These are phyloP conservation scores for Strigops habroptila DNA, from an alignment of 2,113 vertebrate species.

Conservation along the genomic window DNA sequence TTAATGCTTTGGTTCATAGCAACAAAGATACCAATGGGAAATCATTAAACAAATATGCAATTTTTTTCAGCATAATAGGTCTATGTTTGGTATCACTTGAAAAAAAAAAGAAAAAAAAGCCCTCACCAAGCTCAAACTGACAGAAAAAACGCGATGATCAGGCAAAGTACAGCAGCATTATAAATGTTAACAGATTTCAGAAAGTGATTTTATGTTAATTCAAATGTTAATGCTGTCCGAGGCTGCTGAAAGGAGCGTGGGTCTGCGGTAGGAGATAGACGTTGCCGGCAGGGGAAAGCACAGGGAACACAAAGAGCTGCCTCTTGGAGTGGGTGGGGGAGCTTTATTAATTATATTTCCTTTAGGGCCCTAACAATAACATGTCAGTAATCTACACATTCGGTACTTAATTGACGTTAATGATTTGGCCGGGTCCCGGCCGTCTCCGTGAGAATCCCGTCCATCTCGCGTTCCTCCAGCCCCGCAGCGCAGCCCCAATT, in stretches of 20 bases:
- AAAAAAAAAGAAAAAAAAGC: background rate
- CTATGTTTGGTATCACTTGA: background rate
- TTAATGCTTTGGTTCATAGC: constrained; percentile 64
- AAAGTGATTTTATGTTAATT: constrained; percentile 46
- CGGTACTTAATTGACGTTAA: constrained; percentile 44
- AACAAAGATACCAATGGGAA: constrained; percentile 67
- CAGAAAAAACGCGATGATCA: background rate
- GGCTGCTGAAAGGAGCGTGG: background rate
- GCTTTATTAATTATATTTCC: constrained; percentile 60
- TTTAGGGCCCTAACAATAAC: constrained; percentile 37
- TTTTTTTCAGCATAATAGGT: constrained; percentile 50
- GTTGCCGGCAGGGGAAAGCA: background rate
- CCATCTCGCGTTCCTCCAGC: background rate
- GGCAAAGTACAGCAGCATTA: background rate
- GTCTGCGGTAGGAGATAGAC: background rate
- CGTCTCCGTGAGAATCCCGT: background rate
- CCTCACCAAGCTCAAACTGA: background rate
- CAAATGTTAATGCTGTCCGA: constrained; percentile 16
- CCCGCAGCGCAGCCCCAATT: background rate
- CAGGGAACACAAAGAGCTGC: constrained; percentile 26
- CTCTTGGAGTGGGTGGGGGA: background rate
- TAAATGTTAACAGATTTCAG: constrained; percentile 30
- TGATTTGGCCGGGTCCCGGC: constrained; percentile 9
- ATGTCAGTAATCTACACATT: constrained; percentile 20
- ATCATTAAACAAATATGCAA: constrained; percentile 59